phyloP scores from a whole-genome alignment of 2,797 vertebrate genomes.

The Phylloscopus collybita region DNA sequence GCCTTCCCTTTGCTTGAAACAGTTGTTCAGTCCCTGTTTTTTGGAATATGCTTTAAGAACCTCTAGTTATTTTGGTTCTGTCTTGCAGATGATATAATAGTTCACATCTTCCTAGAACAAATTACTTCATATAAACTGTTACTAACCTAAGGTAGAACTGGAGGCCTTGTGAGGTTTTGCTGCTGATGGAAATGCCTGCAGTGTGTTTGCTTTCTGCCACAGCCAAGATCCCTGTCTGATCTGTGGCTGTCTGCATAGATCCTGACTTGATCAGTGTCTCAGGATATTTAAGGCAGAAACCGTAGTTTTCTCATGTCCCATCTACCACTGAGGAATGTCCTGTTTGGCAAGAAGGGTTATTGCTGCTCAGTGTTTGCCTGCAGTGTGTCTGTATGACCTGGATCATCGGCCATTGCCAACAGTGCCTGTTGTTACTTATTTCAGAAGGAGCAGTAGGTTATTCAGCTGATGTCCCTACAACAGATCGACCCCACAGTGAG shows the following conservation, averaged over 20 bases:
- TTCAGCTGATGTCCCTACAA: constrained; percentile 56
- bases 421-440: neutral
- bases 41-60: neutral
- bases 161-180: neutral
- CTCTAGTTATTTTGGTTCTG: neutral
- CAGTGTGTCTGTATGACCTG: neutral
- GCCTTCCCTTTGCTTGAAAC: neutral
- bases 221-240: neutral
- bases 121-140: neutral
- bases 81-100: neutral
- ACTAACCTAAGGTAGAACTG: neutral
- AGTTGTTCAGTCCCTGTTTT: neutral
- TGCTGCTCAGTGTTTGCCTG: neutral
- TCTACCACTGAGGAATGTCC: neutral
- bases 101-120: neutral
- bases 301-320: neutral
- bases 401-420: neutral
- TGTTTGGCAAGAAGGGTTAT: neutral
- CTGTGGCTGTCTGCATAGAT: neutral
- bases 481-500: constrained; percentile 74
- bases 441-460: constrained; percentile 75
- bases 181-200: neutral
- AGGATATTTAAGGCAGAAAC: neutral
- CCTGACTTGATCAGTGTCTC: neutral
- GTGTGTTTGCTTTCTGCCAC: neutral